Evolutionary conservation across 1,140 invertebrate species (phyloP), one percentile per base, ranked within the genome.

Genomic region (Cydia splendana): DNA sequence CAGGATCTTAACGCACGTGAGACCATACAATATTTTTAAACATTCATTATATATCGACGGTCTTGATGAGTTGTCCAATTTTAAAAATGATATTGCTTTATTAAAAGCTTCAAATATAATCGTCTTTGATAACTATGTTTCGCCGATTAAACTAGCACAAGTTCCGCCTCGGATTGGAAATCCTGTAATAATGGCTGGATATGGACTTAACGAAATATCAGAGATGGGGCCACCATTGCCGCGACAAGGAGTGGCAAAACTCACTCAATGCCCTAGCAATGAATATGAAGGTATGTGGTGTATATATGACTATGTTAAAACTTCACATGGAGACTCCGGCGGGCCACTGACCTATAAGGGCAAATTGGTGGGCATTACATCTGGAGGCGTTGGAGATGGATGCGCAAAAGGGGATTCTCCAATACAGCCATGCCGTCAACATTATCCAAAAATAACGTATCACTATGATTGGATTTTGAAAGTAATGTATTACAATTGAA

Each of bases 311-410:
- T 45, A 48, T 3, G 79, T 81, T 6, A 76, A 76, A 67, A 76
- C 73, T 1, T 80, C 71, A 0, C 4, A 69, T 15, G 82, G 82
- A 9, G 82, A 83, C 74, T 83, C 82, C 1, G 81, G 81, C 7
- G 81, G 82, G 10, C 69, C 82, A 1, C 57, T 83, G 24, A 51
- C 79, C 4, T 74, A 76, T 2, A 75, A 74, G 4, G 76, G 77
- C 0, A 24, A 62, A 4, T 67, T 83, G 15, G 57, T 76, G 5
- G 82, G 82, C 13, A 73, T 83, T 1, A 79, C 30, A 2, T 79
- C 76, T 13, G 69, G 7, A 57, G n/a, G 6, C 10, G 2, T 1
- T 9, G 13, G 18, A 20, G 0, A 10, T 9, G n/a, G 7, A 18
- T 57, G 53, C 53, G 0, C 15, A 18, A 6, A 6, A n/a, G n/a